Conservation (phyloP, 2,797 vertebrate species). For the Myripristis jacobus region DNA sequence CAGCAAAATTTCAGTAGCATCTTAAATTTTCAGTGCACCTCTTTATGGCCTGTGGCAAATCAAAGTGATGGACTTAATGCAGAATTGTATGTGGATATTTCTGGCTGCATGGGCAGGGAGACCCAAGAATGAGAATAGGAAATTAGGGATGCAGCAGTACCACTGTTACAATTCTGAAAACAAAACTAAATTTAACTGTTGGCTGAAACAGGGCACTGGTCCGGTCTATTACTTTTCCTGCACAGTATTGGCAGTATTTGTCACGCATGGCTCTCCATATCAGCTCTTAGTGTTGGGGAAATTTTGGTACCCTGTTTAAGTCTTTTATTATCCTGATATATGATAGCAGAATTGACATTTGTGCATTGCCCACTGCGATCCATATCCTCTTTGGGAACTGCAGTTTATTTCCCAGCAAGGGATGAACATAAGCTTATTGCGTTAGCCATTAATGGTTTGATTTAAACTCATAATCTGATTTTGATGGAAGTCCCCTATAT, state of each 20-base stretch:
- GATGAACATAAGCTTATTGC: background rate
- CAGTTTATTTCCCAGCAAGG: background rate
- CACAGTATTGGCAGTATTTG: too few species aligned
- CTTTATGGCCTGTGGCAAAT: conserved; percentile 34
- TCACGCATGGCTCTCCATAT: too few species aligned
- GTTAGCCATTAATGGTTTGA: conserved; percentile 9
- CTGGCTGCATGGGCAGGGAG: background rate
- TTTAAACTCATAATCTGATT: conserved; percentile 25
- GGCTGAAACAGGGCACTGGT: too few species aligned
- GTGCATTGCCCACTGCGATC: too few species aligned
- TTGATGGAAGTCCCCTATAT: conserved; percentile 8
- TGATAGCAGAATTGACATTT: background rate
- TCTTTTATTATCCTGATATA: conserved; percentile 13
- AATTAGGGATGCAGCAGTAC: conserved; percentile 9
- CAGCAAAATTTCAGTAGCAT: background rate
- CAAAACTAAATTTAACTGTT: too few species aligned
- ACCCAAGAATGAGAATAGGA: conserved; percentile 24
- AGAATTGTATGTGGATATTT: background rate
- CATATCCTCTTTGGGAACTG: background rate
- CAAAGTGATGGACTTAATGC: background rate
- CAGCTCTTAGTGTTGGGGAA: too few species aligned
- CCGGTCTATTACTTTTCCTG: too few species aligned
- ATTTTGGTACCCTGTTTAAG: background rate
- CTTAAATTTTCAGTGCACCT: background rate
- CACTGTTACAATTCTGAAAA: background rate